A percentile compares a stretch with the other conserved stretches of the same genome.
Conservation (phyloP, 2,888 invertebrate species). For the Tetheella fluctuosa region DNA sequence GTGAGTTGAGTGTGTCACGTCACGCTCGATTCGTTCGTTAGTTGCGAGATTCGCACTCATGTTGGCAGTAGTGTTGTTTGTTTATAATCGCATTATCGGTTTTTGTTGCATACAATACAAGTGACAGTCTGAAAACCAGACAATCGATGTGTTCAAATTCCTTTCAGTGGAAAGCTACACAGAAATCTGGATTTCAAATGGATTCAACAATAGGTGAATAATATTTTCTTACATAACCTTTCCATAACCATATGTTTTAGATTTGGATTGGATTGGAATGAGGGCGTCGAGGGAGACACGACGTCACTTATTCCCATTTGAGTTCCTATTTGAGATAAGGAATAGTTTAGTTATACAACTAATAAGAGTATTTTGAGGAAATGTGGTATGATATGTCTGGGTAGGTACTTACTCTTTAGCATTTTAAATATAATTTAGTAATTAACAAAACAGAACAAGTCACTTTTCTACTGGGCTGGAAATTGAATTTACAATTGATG, state of each 20-base stretch:
- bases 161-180: conserved; percentile 39
- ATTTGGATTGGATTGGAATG: conserved; percentile 48
- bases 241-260: conserved; percentile 63
- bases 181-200: conserved; percentile 61
- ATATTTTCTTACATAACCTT: conserved; percentile 57
- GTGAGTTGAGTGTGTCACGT: conserved; percentile 16
- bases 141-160: conserved; percentile 55
- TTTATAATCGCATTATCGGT: conserved; percentile 45
- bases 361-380: too few relatives aligned
- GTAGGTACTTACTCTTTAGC: too few relatives aligned
- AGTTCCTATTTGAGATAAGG: too few relatives aligned
- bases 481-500: too few relatives aligned
- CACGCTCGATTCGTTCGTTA: conserved; percentile 35
- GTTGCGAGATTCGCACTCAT: conserved; percentile 74
- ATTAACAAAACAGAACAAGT: too few relatives aligned
- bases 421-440: too few relatives aligned
- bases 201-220: conserved; percentile 69
- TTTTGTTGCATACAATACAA: conserved; percentile 37
- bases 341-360: too few relatives aligned
- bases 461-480: too few relatives aligned
- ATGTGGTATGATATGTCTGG: too few relatives aligned
- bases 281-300: conserved; percentile 40
- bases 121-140: conserved; percentile 49
- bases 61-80: conserved; percentile 60
- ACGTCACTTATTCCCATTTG: conserved; percentile 43